Evolutionary conservation across 1,140 invertebrate species (phyloP), one percentile per base, ranked within the genome.

Genomic region (Trinorchestia longiramus): DNA sequence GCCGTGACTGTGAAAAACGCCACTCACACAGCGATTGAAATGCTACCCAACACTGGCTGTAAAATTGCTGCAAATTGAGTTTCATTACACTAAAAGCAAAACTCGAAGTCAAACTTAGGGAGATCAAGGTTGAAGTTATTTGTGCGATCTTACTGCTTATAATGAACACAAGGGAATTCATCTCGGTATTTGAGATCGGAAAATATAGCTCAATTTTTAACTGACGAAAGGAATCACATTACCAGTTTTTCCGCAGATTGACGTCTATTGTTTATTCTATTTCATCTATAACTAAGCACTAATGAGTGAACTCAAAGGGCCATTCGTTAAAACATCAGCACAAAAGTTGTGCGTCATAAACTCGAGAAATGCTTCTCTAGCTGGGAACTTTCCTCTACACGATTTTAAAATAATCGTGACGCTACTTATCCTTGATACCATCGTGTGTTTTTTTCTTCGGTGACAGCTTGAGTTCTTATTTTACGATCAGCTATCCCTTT

Each of bases 331-430:
- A 36, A 77, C 15, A 15, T 77, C 62, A 77, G 15, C 1, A 77
- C 28, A 77, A 77, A 77, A 77, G 15, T 53, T 36, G 28, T 23
- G 62, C 62, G 62, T 36, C 62, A 28, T 77, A 36, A 77, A 28
- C 62, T 77, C 62, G 28, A 77, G 62, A 77, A 77, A 77, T 28
- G 36, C 62, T 77, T 77, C 62, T 28, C 62, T 36, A 11, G 62
- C 28, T 28, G 62, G 62, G 62, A 36, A 77, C 62, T 77, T 77
- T 77, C 62, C 62, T 77, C 62, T 77, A 3, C 62, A 77, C 62
- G 62, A 77, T 77, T 77, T 28, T 77, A 77, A 77, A 77, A 77
- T 77, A 77, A 77, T 77, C 62, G 62, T 77, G 62, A 77, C 62
- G 62, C 62, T 77, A 77, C 62, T 77, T 77, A 77, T 77, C 62